Percentiles rank a stretch among this genome's conserved stretches.
phyloP scores from a whole-genome alignment of 2,113 vertebrate species.

The Gorilla gorilla region DNA sequence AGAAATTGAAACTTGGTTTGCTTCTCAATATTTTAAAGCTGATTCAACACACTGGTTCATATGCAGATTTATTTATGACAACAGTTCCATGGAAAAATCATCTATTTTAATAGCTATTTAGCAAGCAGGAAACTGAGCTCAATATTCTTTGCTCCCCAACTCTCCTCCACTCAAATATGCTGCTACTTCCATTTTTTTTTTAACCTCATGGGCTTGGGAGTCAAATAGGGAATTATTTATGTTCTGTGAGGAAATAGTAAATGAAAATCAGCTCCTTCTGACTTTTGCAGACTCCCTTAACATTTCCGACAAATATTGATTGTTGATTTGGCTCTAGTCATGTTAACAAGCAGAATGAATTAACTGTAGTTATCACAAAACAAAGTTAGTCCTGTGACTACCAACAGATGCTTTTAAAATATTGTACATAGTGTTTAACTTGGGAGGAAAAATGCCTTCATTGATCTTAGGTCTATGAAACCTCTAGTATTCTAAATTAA shows the following conservation, averaged over 20 bases:
- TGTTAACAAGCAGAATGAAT: constrained; percentile 42
- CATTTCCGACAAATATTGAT: background rate
- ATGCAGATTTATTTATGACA: background rate
- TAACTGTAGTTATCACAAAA: constrained; percentile 44
- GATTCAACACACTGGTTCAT: background rate
- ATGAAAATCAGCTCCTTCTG: constrained; percentile 9
- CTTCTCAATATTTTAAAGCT: background rate
- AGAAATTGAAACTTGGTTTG: background rate
- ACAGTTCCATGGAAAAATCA: background rate
- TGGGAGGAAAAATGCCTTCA: background rate
- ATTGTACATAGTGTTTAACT: background rate
- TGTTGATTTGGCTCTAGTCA: background rate
- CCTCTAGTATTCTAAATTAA: background rate
- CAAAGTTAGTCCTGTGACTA: background rate
- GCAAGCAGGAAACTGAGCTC: background rate
- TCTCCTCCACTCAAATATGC: background rate
- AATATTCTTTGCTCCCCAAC: background rate
- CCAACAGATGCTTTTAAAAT: constrained; percentile 48
- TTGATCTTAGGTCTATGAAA: background rate
- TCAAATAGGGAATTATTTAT: constrained; percentile 60
- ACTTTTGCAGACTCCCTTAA: background rate
- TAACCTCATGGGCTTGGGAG: background rate
- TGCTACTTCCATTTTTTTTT: background rate
- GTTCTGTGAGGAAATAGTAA: constrained; percentile 52
- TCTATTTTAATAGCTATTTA: constrained; percentile 35